These are phyloP conservation scores for Tarsius wallacei DNA, from an alignment of 2,797 vertebrate genomes.

Conservation along the genomic window DNA sequence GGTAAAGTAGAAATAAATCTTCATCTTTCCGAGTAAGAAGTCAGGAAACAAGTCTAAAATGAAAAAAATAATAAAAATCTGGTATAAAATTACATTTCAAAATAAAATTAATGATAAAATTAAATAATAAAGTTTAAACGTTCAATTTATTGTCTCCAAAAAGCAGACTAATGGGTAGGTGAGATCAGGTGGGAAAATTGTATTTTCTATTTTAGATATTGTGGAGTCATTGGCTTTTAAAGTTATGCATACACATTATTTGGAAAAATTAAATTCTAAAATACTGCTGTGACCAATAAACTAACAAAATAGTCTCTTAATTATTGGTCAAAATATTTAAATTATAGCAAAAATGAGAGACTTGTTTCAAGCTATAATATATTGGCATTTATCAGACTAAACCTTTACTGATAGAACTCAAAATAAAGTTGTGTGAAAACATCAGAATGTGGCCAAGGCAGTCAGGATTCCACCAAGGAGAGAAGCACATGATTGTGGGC, in stretches of 20 bases:
- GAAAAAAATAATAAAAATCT: background rate
- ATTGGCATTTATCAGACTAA: background rate
- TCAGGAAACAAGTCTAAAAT: background rate
- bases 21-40: background rate
- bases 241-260: background rate
- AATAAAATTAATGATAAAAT: background rate
- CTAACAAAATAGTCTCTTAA: background rate
- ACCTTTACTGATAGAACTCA: background rate
- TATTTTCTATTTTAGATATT: background rate
- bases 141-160: background rate
- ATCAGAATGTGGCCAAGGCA: background rate
- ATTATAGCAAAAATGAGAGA: background rate
- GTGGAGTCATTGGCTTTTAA: background rate
- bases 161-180: background rate
- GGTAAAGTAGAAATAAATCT: background rate
- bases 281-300: background rate
- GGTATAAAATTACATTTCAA: background rate
- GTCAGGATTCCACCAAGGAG: background rate
- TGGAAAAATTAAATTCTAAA: background rate
- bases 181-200: background rate
- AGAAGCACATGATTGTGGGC: too few relatives aligned
- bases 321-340: background rate
- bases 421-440: background rate
- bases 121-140: background rate
- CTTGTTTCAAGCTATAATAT: background rate